phyloP scores from a whole-genome alignment of 2,888 invertebrate species.

The Acrobeloides nanus region DNA sequence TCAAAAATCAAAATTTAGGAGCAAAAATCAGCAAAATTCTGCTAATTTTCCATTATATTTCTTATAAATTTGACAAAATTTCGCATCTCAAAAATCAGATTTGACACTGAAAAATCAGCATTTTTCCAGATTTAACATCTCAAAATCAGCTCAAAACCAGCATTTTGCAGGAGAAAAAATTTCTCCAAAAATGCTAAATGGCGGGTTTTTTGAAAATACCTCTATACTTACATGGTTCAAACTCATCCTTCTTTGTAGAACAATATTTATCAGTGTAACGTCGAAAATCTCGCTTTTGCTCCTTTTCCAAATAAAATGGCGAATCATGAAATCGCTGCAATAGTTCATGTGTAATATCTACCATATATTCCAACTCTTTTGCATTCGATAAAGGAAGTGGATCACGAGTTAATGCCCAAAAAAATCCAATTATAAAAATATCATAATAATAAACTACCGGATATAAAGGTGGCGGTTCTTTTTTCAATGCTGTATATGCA shows the following conservation, averaged over 20 bases:
- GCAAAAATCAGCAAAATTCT: no score
- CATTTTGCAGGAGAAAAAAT: no score
- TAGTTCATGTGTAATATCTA: constrained; percentile 33
- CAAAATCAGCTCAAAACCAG: no score
- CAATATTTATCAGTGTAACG: constrained; percentile 49
- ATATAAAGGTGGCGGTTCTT: constrained; percentile 39
- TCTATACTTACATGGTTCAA: no score
- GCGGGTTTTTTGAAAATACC: no score
- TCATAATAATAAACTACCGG: constrained; percentile 34
- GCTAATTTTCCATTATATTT: no score
- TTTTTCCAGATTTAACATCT: no score
- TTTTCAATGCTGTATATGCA: constrained; percentile 21
- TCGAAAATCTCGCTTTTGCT: constrained; percentile 34
- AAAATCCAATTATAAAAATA: constrained; percentile 3
- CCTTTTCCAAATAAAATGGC: constrained; percentile 32
- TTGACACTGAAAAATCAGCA: no score
- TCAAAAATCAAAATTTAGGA: no score
- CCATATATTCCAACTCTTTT: constrained; percentile 34
- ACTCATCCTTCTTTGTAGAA: constrained; percentile 18
- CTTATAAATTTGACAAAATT: no score
- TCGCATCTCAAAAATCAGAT: no score
- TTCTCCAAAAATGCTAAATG: no score
- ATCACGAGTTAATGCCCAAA: constrained; percentile 29
- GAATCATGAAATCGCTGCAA: constrained; percentile 36
- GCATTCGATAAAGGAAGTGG: constrained; percentile 32